Conservation (phyloP, 1,140 invertebrate species). For the Trissolcus basalis region DNA sequence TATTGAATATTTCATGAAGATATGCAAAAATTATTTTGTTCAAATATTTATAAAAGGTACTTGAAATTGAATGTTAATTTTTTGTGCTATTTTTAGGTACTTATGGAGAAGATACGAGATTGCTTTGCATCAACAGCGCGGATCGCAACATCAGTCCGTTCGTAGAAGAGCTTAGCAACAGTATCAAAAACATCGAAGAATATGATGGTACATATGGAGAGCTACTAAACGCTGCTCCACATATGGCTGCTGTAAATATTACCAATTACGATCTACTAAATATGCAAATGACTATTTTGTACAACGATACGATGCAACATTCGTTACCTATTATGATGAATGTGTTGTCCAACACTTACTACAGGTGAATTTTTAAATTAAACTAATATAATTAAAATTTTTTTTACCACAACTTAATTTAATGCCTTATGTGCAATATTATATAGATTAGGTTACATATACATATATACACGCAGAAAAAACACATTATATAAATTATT, state of each 20-base stretch:
- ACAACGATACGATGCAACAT: conserved; percentile 88
- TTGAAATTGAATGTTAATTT: no score
- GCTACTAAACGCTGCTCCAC: conserved; percentile 78
- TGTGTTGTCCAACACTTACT: conserved; percentile 83
- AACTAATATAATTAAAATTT: no score
- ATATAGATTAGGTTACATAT: not conserved
- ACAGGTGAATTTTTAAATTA: conserved; percentile 76
- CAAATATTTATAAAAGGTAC: no score
- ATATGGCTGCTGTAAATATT: conserved; percentile 82
- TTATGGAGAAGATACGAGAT: conserved; percentile 64
- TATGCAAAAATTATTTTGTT: no score
- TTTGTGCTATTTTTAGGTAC: conserved; percentile 62
- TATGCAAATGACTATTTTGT: conserved; percentile 80
- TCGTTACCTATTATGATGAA: conserved; percentile 86
- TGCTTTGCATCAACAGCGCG: conserved; percentile 69
- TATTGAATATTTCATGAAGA: no score
- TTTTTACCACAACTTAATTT: no score
- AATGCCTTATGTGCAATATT: conserved; percentile 11
- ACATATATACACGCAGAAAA: no score
- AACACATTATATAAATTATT: no score
- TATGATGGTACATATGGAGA: conserved; percentile 82
- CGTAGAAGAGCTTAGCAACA: conserved; percentile 64
- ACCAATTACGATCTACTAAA: conserved; percentile 76
- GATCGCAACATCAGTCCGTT: conserved; percentile 66
- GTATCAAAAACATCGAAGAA: conserved; percentile 75